Evolutionary conservation across 92 coral and sea anemone species (phyloP).

Genomic region (Bergia sp.): DNA sequence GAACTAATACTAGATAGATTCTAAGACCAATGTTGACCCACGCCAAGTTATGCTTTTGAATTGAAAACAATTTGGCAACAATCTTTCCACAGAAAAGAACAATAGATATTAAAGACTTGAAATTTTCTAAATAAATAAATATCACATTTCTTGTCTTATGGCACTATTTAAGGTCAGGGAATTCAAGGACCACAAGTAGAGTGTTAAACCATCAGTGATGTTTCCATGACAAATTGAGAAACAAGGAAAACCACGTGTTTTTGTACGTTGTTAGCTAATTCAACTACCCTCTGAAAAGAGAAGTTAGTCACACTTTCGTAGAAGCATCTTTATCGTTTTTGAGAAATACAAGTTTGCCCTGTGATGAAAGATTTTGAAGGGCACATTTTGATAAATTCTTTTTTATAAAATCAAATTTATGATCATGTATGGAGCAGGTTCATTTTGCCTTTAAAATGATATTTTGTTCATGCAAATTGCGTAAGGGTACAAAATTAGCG

Average conservation of each 20-base stretch:
- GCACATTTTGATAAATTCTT: too few species aligned
- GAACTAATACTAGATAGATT: too few species aligned
- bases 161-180: background rate
- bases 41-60: background rate
- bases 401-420: too few species aligned
- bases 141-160: background rate
- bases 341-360: too few species aligned
- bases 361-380: too few species aligned
- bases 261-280: background rate
- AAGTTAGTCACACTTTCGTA: background rate
- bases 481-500: too few species aligned
- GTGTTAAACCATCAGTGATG: background rate
- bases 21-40: background rate
- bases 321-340: too few species aligned
- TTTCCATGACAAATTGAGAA: background rate
- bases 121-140: background rate
- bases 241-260: too few species aligned
- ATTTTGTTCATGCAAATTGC: too few species aligned
- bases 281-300: background rate
- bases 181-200: background rate
- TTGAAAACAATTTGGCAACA: background rate
- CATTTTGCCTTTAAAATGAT: too few species aligned
- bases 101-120: background rate
- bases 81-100: background rate
- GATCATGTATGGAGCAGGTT: too few species aligned